Base-by-base conservation (phyloP, 2,888 invertebrate species). In the Hemithea aestivaria region DNA sequence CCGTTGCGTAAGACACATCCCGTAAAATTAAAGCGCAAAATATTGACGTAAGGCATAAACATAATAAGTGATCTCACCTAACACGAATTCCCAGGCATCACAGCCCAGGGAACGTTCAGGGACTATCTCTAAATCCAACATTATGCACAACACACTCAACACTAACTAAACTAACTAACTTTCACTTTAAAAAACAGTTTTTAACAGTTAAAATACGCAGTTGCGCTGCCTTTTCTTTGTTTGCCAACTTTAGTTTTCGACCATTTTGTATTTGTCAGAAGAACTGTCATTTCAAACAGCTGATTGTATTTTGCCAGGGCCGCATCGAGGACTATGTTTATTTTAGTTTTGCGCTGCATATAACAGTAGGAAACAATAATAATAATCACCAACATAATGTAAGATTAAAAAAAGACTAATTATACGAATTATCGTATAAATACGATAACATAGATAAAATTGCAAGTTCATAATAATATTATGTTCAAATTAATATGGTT, bases 81-180 rank as follows among this genome's bases (percentile, higher is more conserved):
- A 88, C 80, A 96, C 92, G 88, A 98, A 97, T 89, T 98, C 97
- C 97, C 98, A 98, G 90, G 96, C 94, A 87, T 98, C 97, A 84
- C 96, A 96, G 87, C 97, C 96, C 74, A 98, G 91, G 67, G 96
- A 96, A 71, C 95, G 92, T 89, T 98, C 98, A 62, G 98, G 98
- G 77, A 96, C 92, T 69, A 98, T 95, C 90, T 98, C 98, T 78
- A 98, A 91, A 87, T 97, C 97, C 89, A 98, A 91, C 98, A 98
- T 98, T 82, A 71, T 89, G 79, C 67, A 71, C 73, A 67, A 68
- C 60, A 72, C 80, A 77, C 97, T 81, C 95, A 91, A 87, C 96
- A 95, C 84, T 96, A 97, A 97, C 96, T 88, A 80, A 88, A 75
- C 68, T 77, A 74, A 68, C 58, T 73, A 75, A 78, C 74, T 82